A percentile compares a stretch with the other conserved stretches of the same genome.
Evolutionary conservation across 2,797 vertebrate genomes (phyloP).

Genomic region (Eurystomus glaucurus): DNA sequence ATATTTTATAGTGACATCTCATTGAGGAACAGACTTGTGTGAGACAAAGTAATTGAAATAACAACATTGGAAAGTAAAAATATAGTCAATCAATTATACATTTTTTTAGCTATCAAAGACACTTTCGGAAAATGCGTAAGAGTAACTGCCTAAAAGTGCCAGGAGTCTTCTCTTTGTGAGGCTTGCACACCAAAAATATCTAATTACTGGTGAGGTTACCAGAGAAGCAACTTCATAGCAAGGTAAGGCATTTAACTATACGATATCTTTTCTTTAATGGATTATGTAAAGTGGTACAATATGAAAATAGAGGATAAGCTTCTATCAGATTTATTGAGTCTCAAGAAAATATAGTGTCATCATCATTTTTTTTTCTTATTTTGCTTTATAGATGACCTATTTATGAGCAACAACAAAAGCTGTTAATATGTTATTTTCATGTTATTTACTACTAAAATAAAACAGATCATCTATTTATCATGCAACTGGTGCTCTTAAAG

Average conservation of each 20-base stretch:
- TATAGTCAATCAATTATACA: not conserved
- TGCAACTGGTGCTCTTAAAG: not conserved
- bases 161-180: slow-evolving; percentile 13
- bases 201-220: not conserved
- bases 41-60: slow-evolving; percentile 14
- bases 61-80: slow-evolving; percentile 1
- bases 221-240: not conserved
- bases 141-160: not conserved
- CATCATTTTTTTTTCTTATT: not conserved
- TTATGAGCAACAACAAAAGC: not conserved
- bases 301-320: not conserved
- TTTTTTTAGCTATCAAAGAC: not conserved
- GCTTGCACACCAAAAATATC: not conserved
- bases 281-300: not conserved
- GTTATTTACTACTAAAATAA: not conserved
- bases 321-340: not conserved
- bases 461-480: not conserved
- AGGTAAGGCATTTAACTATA: not conserved
- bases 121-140: not conserved
- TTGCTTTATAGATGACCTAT: not conserved
- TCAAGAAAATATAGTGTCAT: not conserved
- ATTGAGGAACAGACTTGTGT: not conserved
- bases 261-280: not conserved
- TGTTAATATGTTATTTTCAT: not conserved
- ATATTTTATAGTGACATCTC: not conserved